Conservation (phyloP, 2,888 invertebrate genomes). For the Polydrusus cervinus region DNA sequence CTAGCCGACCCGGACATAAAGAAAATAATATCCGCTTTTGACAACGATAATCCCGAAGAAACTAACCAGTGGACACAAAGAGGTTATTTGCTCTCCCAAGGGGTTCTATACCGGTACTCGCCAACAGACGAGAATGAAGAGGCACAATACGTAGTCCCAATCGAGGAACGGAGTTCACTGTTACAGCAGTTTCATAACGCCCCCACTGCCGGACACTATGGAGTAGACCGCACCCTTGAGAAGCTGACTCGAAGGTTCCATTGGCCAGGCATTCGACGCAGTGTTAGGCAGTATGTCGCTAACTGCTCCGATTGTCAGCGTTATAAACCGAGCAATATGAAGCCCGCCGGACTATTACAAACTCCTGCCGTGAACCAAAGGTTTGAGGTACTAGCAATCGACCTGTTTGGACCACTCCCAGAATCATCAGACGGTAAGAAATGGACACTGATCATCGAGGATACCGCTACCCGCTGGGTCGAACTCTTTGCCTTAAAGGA, state of each 20-base stretch:
- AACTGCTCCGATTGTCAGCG: slow-evolving; percentile 60
- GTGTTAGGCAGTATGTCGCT: slow-evolving; percentile 54
- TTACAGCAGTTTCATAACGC: too few relatives aligned
- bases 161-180: slow-evolving; percentile 2
- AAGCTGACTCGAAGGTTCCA: too few relatives aligned
- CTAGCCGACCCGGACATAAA: too few relatives aligned
- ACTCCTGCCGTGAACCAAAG: slow-evolving; percentile 57
- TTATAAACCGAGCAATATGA: slow-evolving; percentile 58
- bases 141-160: too few relatives aligned
- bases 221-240: too few relatives aligned
- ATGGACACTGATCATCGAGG: slow-evolving; percentile 58
- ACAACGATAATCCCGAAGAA: too few relatives aligned
- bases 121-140: slow-evolving; percentile 56
- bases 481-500: slow-evolving; percentile 53
- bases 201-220: too few relatives aligned
- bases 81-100: slow-evolving; percentile 57
- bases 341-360: slow-evolving; percentile 61
- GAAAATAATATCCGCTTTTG: too few relatives aligned
- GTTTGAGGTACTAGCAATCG: slow-evolving; percentile 60
- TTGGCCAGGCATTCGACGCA: slow-evolving; percentile 4
- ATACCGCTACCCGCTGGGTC: slow-evolving; percentile 54
- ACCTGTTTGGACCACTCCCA: slow-evolving; percentile 61
- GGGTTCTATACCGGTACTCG: slow-evolving; percentile 55
- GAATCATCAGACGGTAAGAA: slow-evolving; percentile 42
- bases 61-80: slow-evolving; percentile 52